Conservation (phyloP, 2,888 invertebrate species). For the Callyntrura guangdongensis region DNA sequence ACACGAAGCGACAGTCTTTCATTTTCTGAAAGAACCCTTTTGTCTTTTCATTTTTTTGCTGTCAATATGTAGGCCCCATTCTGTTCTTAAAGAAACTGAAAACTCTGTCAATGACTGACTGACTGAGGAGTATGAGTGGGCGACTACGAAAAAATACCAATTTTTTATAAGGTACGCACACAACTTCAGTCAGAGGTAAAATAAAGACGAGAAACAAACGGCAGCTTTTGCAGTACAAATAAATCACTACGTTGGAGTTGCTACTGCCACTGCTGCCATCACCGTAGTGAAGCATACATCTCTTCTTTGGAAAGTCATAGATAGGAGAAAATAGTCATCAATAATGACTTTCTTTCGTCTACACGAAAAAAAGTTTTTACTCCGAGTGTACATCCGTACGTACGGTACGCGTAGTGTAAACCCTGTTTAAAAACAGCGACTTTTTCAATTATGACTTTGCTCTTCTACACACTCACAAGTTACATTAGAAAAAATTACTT, state of each 20-base stretch:
- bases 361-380: not conserved
- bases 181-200: not conserved
- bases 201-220: not conserved
- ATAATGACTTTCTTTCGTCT: constrained; percentile 21
- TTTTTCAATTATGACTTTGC: constrained; percentile 12
- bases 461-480: not conserved
- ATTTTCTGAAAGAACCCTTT: constrained; percentile 37
- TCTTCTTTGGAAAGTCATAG: not conserved
- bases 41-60: constrained; percentile 34
- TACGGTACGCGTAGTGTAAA: not conserved
- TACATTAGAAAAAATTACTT: too few species aligned
- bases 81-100: constrained; percentile 33
- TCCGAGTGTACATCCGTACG: not conserved
- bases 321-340: constrained; percentile 14
- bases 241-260: constrained; percentile 15
- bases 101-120: constrained; percentile 34
- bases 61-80: not conserved
- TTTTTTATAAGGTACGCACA: not conserved
- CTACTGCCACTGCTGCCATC: not conserved
- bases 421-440: not conserved
- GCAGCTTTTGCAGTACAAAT: constrained; percentile 1
- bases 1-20: constrained; percentile 53
- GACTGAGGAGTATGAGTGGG: constrained; percentile 46
- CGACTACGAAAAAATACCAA: not conserved
- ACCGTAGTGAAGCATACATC: not conserved